Base-by-base conservation (phyloP, 2,888 invertebrate species). In the Lasiommata megera region DNA sequence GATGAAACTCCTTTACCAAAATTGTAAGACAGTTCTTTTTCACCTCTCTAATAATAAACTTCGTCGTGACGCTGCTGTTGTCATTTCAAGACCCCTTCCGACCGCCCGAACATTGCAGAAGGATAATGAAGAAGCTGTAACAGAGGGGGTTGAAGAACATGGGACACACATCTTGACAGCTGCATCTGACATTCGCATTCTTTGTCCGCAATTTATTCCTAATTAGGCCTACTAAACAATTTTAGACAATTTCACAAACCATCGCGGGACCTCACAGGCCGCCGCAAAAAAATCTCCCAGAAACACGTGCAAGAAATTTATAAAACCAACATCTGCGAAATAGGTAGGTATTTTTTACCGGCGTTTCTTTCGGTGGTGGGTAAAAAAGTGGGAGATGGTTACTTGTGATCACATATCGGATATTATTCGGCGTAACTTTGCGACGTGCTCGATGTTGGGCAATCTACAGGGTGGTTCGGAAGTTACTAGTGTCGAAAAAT, bases 291-390 rank as follows among this genome's bases (percentile, higher is more conserved):
- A 68, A 73, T 9, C 72, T 29, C 48, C 54, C 54, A 46, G 58
- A 76, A 82, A 84, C 89, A 89, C 88, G 88, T 89, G 88, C 85
- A 88, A 83, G 85, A 86, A 84, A 84, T 86, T 85, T 83, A 85
- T 84, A 85, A 84, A 87, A 85, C 79, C 80, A 86, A 88, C 89
- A 90, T 90, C 89, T 90, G 88, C 89, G 77, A 89, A 88, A 87
- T 87, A 82, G 79, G 64, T 87, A 82, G 79, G 64, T 69, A 67
- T 79, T 87, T 82, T 88, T 88, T 83, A 77, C 65, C 53, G 61
- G 66, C 80, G 83, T 83, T 85, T 88, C 82, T 87, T 84, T 83
- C 64, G 77, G 69, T 61, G 52, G 58, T 56, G 43, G 18, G 54
- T 75, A 77, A 82, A 88, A 88, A 87, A 80, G 67, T 65, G 60